Conservation (phyloP, 2,113 vertebrate species). For the Psophia crepitans region DNA sequence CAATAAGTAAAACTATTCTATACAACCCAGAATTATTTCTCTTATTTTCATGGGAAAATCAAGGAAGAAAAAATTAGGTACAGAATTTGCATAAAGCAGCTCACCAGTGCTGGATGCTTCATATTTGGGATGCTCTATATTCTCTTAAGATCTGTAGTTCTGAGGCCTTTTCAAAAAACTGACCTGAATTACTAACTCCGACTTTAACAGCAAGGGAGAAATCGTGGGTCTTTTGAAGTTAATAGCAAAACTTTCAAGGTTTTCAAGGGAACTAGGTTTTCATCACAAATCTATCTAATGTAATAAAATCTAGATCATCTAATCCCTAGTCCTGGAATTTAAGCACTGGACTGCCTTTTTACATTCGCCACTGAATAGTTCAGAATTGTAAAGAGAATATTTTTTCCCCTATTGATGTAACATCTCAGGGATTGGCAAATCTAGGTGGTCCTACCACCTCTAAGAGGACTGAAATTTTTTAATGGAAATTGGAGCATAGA, state of each 20-base stretch:
- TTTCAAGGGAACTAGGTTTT: constrained; percentile 18
- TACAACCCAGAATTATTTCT: not conserved
- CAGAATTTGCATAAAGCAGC: not conserved
- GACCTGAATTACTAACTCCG: constrained; percentile 24
- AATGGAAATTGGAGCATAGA: constrained; percentile 45
- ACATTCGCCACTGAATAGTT: constrained; percentile 2
- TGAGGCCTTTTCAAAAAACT: constrained; percentile 21
- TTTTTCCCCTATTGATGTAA: constrained; percentile 33
- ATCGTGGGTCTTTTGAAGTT: not conserved
- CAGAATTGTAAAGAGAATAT: constrained; percentile 12
- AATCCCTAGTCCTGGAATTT: constrained; percentile 18
- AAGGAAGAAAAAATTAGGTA: not conserved
- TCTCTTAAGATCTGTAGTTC: not conserved
- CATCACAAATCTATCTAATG: constrained; percentile 5
- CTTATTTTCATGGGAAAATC: not conserved
- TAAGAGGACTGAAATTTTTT: constrained; percentile 6
- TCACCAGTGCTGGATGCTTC: not conserved
- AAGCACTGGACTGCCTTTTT: constrained; percentile 14
- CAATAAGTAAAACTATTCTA: not conserved
- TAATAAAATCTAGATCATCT: constrained; percentile 24
- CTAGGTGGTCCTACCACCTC: constrained; percentile 34
- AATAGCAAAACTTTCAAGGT: constrained; percentile 27
- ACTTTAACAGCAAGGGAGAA: constrained; percentile 24
- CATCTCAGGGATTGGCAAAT: not conserved
- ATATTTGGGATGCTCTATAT: not conserved